These are phyloP conservation scores for Merluccius polli DNA, from an alignment of 2,797 vertebrate genomes.

Conservation along the genomic window DNA sequence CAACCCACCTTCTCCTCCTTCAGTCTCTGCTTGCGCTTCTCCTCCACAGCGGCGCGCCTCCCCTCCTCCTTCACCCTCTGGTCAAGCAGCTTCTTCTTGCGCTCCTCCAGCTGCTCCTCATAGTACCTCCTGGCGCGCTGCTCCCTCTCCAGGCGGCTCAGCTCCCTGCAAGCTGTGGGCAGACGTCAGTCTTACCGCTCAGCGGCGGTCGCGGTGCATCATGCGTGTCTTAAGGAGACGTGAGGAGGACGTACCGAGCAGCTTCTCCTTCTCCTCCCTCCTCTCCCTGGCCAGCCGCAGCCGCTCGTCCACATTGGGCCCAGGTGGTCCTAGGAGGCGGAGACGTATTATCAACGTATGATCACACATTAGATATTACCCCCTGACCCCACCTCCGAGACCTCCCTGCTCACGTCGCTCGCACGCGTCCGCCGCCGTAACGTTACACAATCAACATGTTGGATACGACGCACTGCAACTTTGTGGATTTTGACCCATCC, in stretches of 20 bases:
- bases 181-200: neutral
- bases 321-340: conserved; percentile 51
- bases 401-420: too few relatives aligned
- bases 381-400: too few relatives aligned
- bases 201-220: neutral
- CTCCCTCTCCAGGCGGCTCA: conserved; percentile 81
- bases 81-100: conserved; percentile 84
- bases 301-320: conserved; percentile 83
- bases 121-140: conserved; percentile 81
- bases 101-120: conserved; percentile 87
- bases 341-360: neutral
- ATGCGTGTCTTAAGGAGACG: neutral
- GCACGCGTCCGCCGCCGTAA: too few relatives aligned
- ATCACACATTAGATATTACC: neutral
- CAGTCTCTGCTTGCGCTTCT: conserved; percentile 84
- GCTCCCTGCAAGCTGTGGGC: conserved; percentile 80
- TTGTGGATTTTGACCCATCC: too few relatives aligned
- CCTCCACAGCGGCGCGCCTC: conserved; percentile 85
- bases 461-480: too few relatives aligned
- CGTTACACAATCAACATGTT: too few relatives aligned
- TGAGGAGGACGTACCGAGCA: conserved; percentile 77
- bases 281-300: conserved; percentile 85
- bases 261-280: conserved; percentile 81
- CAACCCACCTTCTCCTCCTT: conserved; percentile 84
- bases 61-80: conserved; percentile 85